Base-by-base conservation (phyloP, 2,797 vertebrate genomes). In the Australoheros facetus region DNA sequence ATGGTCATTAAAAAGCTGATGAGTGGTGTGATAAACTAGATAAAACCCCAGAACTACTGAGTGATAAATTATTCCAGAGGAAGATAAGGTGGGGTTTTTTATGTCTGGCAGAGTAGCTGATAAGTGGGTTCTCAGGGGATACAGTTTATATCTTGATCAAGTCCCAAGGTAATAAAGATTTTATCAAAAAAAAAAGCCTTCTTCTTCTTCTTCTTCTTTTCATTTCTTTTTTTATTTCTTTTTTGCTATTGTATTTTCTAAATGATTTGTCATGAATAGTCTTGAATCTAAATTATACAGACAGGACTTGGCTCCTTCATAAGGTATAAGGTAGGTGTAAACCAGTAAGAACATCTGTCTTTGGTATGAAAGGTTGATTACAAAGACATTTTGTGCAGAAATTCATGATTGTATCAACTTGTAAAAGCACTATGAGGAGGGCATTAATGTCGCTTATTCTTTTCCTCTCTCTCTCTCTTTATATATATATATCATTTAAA, bases 11-110 rank as follows among this genome's bases (percentile, higher is more conserved):
- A 86, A 86, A 88, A 90, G 59, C 86, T 62, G 88, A 93, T 91
- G 88, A 81, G 57, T 55, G 82, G 71, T 80, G 73, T 95, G 95
- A 96, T 94, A 84, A 94, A 96, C 84, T 91, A 80, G 91, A 93
- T 91, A 80, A 91, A 93, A 88, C 92, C 59, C 51, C 34, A 83
- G 94, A 96, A 92, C 84, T 87, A 91, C 89, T 91, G 94, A 95
- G 89, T 83, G 92, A 90, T 93, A 88, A 95, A 94, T 86, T 78
- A 23, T 91, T 93, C 90, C 45, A 21, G 56, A 28, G 53, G 58
- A 26, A 62, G 72, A 81, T 66, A 60, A 71, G 37, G 64, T 66
- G 75, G 42, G 14, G 14, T 2, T 14, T 45, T 14, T 45, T 11
- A 34, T 9, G 59, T 1, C 12, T 14, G 42, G 7, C 0, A 0